Evolutionary conservation across 2,797 vertebrate species (phyloP), one percentile per base, ranked within the genome.

Genomic region (Rhynchotus rufescens): DNA sequence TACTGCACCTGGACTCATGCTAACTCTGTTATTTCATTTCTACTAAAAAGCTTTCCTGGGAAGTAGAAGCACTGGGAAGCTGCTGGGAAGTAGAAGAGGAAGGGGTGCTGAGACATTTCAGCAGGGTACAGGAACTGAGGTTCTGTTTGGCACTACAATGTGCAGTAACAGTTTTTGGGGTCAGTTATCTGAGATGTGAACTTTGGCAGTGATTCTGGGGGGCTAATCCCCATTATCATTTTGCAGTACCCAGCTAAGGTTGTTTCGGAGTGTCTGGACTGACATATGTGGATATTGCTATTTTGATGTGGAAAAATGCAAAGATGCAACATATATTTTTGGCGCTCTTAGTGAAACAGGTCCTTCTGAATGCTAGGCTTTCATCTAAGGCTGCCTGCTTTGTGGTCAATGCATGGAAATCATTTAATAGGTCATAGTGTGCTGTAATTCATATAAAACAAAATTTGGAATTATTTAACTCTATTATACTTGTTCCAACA

Each of bases 341-440:
- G 6, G 26, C 20, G 64, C 34, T 74, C 25, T 21, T 67, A 34
- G 52, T 19, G 60, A 71, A 76, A 73, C 0, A 1, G 67, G 71
- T 44, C 32, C 59, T 30, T 42, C 51, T 83, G 56, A 38, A 12
- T 45, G 67, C 62, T 67, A 67, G 23, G 51, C 59, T 78, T 59
- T 28, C 45, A 38, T 30, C 56, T 75, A 23, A 88, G 64, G 30
- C 54, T 23, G 8, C 44, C 34, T 74, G 16, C 40, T 88, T 71
- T 71, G 82, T 4, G 60, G 84, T 76, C 87, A 93, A 64, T 68
- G 67, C 65, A 30, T 22, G 23, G 85, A 89, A 84, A 74, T 56
- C 52, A 12, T 84, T 86, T 74, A 93, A 89, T 84, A 89, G 88
- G 85, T 92, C 85, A 88, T 68, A 86, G 67, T 88, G 86, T 71